Evolutionary conservation across 2,888 invertebrate genomes (phyloP).

Genomic region (Isoperla grammatica): DNA sequence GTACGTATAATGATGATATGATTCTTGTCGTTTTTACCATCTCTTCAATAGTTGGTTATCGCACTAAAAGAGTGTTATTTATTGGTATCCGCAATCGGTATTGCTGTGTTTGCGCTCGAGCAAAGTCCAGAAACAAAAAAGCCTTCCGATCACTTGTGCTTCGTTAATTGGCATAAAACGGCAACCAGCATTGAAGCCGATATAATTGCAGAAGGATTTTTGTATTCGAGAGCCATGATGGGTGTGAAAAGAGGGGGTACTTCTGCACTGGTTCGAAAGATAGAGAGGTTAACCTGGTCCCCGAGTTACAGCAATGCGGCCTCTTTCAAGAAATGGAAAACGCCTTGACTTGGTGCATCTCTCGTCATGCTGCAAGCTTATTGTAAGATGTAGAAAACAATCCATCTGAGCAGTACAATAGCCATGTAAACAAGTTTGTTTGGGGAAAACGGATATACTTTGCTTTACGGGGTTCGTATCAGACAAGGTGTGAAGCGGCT

Average conservation of each 20-base stretch:
- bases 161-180: not conserved
- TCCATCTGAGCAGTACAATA: not conserved
- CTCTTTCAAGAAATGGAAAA: not conserved
- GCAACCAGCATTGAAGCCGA: constrained; percentile 9
- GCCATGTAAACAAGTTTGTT: not conserved
- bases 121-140: not conserved
- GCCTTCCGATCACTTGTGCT: not conserved
- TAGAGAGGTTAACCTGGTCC: not conserved
- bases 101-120: not conserved
- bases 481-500: not conserved
- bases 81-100: constrained; percentile 2
- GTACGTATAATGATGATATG: too few species aligned
- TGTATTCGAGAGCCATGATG: not conserved
- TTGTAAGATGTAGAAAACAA: not conserved
- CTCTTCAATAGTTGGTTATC: constrained; percentile 3
- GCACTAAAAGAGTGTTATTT: not conserved
- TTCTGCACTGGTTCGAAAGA: not conserved
- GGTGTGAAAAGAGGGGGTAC: not conserved
- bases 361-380: not conserved
- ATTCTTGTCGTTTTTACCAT: too few species aligned
- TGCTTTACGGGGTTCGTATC: not conserved
- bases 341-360: not conserved
- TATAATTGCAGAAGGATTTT: not conserved
- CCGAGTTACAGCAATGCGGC: not conserved
- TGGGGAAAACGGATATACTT: not conserved